Base-by-base conservation (phyloP, 2,888 invertebrate species). In the Galerucella calmariensis region DNA sequence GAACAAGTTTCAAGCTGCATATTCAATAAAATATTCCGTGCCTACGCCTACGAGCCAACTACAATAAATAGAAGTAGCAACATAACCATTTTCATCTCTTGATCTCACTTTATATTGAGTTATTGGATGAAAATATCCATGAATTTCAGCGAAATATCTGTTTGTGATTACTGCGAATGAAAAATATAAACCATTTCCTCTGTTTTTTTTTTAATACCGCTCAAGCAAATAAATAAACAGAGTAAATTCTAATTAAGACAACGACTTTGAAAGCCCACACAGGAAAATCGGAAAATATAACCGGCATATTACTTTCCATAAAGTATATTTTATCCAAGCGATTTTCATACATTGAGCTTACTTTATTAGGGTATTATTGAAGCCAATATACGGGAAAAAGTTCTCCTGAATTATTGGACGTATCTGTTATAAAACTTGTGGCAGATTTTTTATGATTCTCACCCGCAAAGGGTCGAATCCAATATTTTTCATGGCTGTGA, bases 311-410 rank as follows among this genome's bases (percentile, higher is more conserved):
- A 69, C 75, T 73, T 73, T 67, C 73, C 75, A 75, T 75, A 70
- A 75, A 75, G 73, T 70, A 73, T 46, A 75, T 75, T 70, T 73
- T 73, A 75, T 75, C 75, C 67, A 16, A 65, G 67, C 75, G 66
- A 67, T 75, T 75, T 72, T 67, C 75, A 75, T 73, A 56, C 73
- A 73, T 75, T 70, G 69, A 41, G 69, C 65, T 66, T 70, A 73
- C 62, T 75, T 75, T 75, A 75, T 75, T 75, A 63, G 73, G 75
- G 73, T 73, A 75, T 75, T 75, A 75, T 75, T 73, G 73, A 67
- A 73, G 73, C 75, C 70, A 62, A 73, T 75, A 72, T 75, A 75
- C 63, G 73, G 62, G 53, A 69, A 73, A 75, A 75, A 73, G 65
- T 75, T 75, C 73, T 67, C 66, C 62, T 75, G 70, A 75, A 73